phyloP scores from a whole-genome alignment of 2,113 vertebrate species.

The Upupa epops region DNA sequence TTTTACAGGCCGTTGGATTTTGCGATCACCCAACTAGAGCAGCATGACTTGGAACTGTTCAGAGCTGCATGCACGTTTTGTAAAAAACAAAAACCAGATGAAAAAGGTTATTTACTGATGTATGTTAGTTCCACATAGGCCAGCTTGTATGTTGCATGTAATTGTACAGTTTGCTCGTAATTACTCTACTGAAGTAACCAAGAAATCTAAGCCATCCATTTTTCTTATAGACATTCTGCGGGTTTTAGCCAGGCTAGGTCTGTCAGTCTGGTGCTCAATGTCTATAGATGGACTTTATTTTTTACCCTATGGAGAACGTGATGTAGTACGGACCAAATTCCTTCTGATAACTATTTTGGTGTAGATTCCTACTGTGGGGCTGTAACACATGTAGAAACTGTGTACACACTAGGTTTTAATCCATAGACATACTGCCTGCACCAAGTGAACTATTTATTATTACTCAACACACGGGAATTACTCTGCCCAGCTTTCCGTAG shows the following conservation, averaged over 20 bases:
- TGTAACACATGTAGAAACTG: conserved; percentile 86
- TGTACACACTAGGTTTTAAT: conserved; percentile 87
- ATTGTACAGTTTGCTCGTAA: conserved; percentile 99
- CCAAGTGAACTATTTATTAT: conserved; percentile 85
- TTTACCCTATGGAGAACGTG: conserved; percentile 86
- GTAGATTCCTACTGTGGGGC: conserved; percentile 89
- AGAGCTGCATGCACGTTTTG: conserved; percentile 97
- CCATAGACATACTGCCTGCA: conserved; percentile 88
- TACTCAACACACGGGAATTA: conserved; percentile 82
- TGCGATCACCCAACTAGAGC: conserved; percentile 85
- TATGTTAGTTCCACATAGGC: conserved; percentile 97
- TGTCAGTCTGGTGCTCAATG: conserved; percentile 88
- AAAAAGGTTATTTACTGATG: conserved; percentile 89
- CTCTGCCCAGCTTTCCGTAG: conserved; percentile 77
- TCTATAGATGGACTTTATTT: conserved; percentile 91
- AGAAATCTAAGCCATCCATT: conserved; percentile 98
- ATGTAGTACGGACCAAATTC: conserved; percentile 91
- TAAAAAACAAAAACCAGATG: conserved; percentile 80
- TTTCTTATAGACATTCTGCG: conserved; percentile 87
- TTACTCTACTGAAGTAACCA: conserved; percentile 92
- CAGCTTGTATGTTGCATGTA: conserved; percentile 99
- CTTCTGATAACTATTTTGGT: conserved; percentile 86
- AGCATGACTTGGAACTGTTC: conserved; percentile 94
- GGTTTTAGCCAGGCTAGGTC: conserved; percentile 81
- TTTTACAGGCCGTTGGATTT: conserved; percentile 81